Evolutionary conservation across 1,140 invertebrate species (phyloP).

Genomic region (Camponotus floridanus): DNA sequence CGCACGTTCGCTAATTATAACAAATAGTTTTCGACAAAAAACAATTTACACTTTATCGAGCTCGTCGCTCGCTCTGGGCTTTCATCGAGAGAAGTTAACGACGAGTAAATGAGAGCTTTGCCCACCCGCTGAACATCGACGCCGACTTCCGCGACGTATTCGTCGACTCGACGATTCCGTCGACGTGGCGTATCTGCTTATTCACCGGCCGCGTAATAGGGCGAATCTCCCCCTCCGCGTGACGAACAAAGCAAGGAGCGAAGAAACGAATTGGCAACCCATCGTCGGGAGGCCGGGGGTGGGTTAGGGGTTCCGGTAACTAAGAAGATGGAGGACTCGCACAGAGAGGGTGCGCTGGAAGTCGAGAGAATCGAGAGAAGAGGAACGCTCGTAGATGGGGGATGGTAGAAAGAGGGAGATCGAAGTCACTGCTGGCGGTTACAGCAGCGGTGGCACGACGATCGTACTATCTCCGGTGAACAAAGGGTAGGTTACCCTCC

Average conservation of each 20-base stretch:
- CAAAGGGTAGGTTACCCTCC: constrained; percentile 65
- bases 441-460: constrained; percentile 64
- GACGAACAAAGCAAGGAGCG: constrained; percentile 68
- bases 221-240: constrained; percentile 41
- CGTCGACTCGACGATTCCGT: constrained; percentile 60
- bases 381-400: neutral
- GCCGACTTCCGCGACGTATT: constrained; percentile 48
- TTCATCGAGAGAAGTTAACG: constrained; percentile 39
- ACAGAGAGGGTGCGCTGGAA: constrained; percentile 47
- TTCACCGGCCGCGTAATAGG: constrained; percentile 73
- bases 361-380: constrained; percentile 24
- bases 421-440: constrained; percentile 66
- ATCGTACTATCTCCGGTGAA: constrained; percentile 77
- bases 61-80: neutral
- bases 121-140: constrained; percentile 61
- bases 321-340: constrained; percentile 62
- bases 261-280: constrained; percentile 75
- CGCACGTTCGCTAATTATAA: constrained; percentile 24
- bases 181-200: constrained; percentile 73
- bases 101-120: constrained; percentile 69
- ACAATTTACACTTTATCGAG: constrained; percentile 66
- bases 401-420: constrained; percentile 6
- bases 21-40: constrained; percentile 39
- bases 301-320: constrained; percentile 65
- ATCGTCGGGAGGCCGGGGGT: constrained; percentile 5